Base-by-base conservation (phyloP, 2,888 invertebrate species). In the Blomia tropicalis region DNA sequence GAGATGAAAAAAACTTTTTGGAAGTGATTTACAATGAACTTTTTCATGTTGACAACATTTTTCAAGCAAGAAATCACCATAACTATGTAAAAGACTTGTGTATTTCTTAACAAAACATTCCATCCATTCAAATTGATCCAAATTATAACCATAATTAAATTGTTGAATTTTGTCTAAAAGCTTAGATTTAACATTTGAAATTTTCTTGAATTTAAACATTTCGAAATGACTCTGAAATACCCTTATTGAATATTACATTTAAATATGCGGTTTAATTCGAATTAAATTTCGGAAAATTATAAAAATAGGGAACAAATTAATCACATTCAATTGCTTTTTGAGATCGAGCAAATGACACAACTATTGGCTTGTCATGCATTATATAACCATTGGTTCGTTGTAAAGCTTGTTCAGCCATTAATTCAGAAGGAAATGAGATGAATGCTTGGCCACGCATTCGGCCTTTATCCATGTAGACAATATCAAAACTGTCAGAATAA, bases 391-490 rank as follows among this genome's bases (percentile, higher is more conserved):
- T 29, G 23, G 56, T 56, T 31, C 14, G 19, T 23, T 19, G 77
- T 0, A 91, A 72, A 11, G 92, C 92, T 66, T 77, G 76, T 70
- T 83, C 80, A 0, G 88, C 87, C 69, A 80, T 75, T 54, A 77
- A 76, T 17, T 82, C 77, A 69, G 78, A 81, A 60, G 87, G 85
- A 61, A 90, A 78, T 0, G 87, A 87, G 0, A 93, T 79, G 78
- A 93, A 93, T 0, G 89, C 91, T 75, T 93, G 93, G 0, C 92
- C 92, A 74, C 91, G 93, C 92, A 93, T 92, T 70, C 89, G 79
- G 1, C 93, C 93, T 73, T 89, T 87, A 71, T 87, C 86, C 90
- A 93, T 88, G 17, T 91, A 78, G 69, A 85, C 79, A 3, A 92
- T 81, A 73, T 79, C 77, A 71, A 80, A 82, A 71, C 36, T 36